phyloP scores from a whole-genome alignment of 2,888 invertebrate species.

The Plagodis pulveraria region DNA sequence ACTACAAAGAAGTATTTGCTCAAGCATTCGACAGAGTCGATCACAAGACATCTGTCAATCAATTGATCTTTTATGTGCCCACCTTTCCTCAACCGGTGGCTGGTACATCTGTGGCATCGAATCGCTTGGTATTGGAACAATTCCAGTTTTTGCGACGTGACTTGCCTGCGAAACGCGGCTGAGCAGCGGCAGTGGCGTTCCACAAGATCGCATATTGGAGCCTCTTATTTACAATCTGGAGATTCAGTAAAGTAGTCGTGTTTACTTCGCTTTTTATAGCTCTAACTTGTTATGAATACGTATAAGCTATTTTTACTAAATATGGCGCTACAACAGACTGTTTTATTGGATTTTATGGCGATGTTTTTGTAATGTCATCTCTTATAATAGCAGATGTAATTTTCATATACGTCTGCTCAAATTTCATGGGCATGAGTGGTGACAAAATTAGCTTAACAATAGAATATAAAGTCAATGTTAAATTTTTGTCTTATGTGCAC shows the following conservation, averaged over 20 bases:
- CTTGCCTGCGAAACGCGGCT: conserved; percentile 56
- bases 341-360: conserved; percentile 3
- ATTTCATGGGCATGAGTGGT: conserved; percentile 9
- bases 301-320: conserved; percentile 16
- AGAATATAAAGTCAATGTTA: conserved; percentile 28
- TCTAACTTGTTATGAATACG: conserved; percentile 18
- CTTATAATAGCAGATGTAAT: conserved; percentile 1
- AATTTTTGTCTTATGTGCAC: conserved; percentile 32
- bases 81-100: conserved; percentile 34
- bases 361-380: conserved; percentile 6
- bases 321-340: neutral
- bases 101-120: conserved; percentile 44
- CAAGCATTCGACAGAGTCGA: conserved; percentile 32
- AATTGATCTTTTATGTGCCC: conserved; percentile 27
- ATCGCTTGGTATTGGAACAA: conserved; percentile 52
- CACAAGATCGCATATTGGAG: conserved; percentile 61
- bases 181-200: conserved; percentile 51
- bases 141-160: conserved; percentile 60
- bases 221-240: conserved; percentile 41
- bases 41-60: conserved; percentile 32
- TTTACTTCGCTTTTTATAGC: conserved; percentile 27
- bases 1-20: conserved; percentile 10
- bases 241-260: conserved; percentile 13
- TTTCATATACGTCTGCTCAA: conserved; percentile 2
- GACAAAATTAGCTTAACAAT: conserved; percentile 27